phyloP scores from a whole-genome alignment of 2,797 vertebrate species.

The Hippocampus kuda region DNA sequence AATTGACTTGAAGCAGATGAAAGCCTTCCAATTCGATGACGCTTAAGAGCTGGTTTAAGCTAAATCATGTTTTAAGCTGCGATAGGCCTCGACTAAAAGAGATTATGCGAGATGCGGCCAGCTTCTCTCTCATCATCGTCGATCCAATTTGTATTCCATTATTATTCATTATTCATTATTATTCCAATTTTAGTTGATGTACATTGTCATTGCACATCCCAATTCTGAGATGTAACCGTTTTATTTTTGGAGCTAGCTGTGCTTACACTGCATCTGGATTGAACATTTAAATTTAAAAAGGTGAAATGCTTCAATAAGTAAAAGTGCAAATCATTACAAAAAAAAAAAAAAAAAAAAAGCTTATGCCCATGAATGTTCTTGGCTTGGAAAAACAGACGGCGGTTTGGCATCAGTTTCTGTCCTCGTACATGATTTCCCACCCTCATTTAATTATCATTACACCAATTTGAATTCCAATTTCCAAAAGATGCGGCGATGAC shows the following conservation, averaged over 20 bases:
- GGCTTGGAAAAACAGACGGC: background rate
- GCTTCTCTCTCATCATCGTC: constrained; percentile 1
- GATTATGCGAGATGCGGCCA: constrained; percentile 4
- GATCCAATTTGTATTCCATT: background rate
- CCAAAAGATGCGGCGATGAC: background rate
- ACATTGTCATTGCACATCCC: background rate
- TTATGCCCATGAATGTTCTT: background rate
- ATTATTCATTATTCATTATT: too few species aligned
- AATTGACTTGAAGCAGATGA: background rate
- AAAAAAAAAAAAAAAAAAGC: background rate
- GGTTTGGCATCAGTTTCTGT: background rate
- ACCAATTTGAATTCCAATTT: background rate
- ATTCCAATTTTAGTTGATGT: background rate
- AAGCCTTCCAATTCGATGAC: background rate
- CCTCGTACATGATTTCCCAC: background rate
- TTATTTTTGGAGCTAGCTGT: background rate
- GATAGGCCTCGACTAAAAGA: background rate
- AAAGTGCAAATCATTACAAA: background rate
- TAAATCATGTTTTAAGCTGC: background rate
- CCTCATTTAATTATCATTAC: background rate
- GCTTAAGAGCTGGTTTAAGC: background rate
- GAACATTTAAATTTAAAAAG: background rate
- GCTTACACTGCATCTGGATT: background rate
- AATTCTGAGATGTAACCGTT: background rate
- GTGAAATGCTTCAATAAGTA: background rate